Conservation (phyloP, 2,113 vertebrate genomes). For the Archilochus colubris region DNA sequence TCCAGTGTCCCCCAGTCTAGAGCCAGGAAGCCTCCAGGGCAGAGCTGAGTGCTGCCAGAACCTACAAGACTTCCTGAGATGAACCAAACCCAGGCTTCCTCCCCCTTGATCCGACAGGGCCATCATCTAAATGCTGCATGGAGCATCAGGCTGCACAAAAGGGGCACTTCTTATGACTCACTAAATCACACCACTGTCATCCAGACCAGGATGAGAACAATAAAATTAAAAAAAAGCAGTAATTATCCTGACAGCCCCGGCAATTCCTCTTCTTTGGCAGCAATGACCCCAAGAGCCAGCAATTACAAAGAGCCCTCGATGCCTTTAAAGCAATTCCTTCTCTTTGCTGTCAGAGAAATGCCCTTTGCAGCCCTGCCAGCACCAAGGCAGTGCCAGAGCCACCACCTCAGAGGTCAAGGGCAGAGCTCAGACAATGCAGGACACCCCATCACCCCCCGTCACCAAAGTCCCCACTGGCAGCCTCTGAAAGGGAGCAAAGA, state of each 20-base stretch:
- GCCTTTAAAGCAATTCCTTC: slow-evolving; percentile 21
- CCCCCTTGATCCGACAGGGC: background rate
- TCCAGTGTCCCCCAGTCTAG: rapidly evolving
- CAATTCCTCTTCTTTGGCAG: slow-evolving; percentile 27
- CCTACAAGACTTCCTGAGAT: background rate
- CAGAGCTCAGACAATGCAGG: slow-evolving; percentile 41
- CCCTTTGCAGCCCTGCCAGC: slow-evolving; percentile 45
- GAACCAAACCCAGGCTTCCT: background rate
- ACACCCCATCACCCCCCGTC: background rate
- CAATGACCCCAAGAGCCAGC: background rate
- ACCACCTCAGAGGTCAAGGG: background rate
- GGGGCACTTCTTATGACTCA: background rate
- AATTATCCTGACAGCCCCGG: slow-evolving; percentile 49
- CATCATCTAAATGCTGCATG: background rate
- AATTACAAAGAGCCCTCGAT: slow-evolving; percentile 15
- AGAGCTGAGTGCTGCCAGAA: rapidly evolving
- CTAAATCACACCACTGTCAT: background rate
- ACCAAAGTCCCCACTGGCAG: slow-evolving; percentile 16
- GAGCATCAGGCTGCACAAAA: background rate
- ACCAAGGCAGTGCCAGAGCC: slow-evolving; percentile 10
- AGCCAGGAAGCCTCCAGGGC: background rate
- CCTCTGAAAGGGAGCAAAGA: background rate
- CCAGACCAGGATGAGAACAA: slow-evolving; percentile 1
- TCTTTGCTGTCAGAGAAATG: slow-evolving; percentile 1
- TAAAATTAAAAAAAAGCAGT: background rate